Evolutionary conservation across 2,888 invertebrate species (phyloP), one percentile per base, ranked within the genome.

Genomic region (Xestia sexstrigata): DNA sequence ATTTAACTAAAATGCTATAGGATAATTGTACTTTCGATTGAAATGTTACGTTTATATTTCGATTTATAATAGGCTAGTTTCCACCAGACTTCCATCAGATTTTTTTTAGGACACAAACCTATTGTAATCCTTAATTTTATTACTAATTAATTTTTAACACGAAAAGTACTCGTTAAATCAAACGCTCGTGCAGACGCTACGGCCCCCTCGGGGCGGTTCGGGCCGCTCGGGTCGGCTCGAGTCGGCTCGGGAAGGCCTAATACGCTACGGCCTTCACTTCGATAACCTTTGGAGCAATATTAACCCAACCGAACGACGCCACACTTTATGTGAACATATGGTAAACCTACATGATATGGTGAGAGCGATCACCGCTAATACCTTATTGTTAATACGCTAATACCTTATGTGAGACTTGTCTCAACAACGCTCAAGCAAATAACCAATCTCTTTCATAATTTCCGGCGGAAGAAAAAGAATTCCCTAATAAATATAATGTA

Each of bases 211-310:
- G 47, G 4, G 4, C 13, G 20, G 1, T 9, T 42, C 26, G 60
- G 71, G 52, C n/a, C 23, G 26, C 49, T 66, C 71, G 68, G 39
- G 5, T 9, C 23, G 60, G 26, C 49, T 66, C 71, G 68, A 26
- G 5, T 9, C 15, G 23, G 45, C n/a, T 47, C 11, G 73, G 42
- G 17, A 23, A 55, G 26, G 58, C 47, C 60, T 66, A 52, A 60
- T 69, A 79, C 71, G 81, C 55, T 70, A 35, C 35, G 35, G 35
- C n/a, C 72, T 86, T 81, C 63, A 79, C 69, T 81, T 81, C 65
- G 79, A 79, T 86, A 74, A 83, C 74, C 73, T 79, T 68, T 23
- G 60, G 52, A 77, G 67, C 58, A 67, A 58, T 76, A 74, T 81
- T 79, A 70, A 78, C 73, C 74, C 65, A 69, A 58, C 17, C 58